Percentiles rank a stretch among this genome's conserved stretches.
Evolutionary conservation across 2,113 vertebrate species (phyloP).

Genomic region (Pseudopodoces humilis): DNA sequence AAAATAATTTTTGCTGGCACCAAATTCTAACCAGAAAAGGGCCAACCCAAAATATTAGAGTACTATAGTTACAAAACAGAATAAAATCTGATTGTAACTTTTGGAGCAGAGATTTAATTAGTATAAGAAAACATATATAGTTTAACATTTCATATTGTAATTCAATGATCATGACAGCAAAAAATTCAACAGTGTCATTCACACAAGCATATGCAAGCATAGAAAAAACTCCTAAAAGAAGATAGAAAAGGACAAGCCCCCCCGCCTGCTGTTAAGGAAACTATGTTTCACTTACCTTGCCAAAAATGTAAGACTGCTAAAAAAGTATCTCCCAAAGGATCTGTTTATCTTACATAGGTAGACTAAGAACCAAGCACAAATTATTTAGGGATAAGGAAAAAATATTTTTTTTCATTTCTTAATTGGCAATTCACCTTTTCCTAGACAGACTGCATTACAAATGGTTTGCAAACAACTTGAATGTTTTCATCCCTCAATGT

Average conservation of each 20-base stretch:
- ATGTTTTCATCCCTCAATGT: neutral
- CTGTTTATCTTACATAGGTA: neutral
- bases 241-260: neutral
- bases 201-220: neutral
- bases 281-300: neutral
- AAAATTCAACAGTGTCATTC: neutral
- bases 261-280: neutral
- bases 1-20: conserved; percentile 17
- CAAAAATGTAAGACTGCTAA: neutral
- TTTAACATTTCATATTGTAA: neutral
- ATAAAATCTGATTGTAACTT: neutral
- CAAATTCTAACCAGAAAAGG: neutral
- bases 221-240: neutral
- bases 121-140: neutral
- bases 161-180: neutral
- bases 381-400: neutral
- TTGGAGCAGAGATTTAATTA: neutral
- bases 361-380: neutral
- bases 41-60: neutral
- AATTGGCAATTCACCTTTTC: neutral
- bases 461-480: neutral
- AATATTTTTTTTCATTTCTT: neutral
- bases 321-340: neutral
- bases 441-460: neutral
- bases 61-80: neutral